Conservation (phyloP, 1,140 invertebrate genomes). For the Drosophila bifasciata region DNA sequence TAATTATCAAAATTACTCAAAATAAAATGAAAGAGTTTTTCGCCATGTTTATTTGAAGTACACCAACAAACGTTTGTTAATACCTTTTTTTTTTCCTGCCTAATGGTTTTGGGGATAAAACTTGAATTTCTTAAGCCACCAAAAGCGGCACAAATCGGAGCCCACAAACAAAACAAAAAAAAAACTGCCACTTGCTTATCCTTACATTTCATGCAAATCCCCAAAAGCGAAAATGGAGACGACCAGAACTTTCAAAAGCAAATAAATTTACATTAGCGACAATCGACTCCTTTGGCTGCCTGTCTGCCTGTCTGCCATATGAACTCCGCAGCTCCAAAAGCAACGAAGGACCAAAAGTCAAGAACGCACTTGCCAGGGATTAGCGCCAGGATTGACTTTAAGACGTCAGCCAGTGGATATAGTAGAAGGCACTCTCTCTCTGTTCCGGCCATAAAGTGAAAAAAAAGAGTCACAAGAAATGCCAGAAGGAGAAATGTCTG, state of each 20-base stretch:
- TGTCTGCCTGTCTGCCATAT: background rate
- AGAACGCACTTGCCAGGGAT: slow-evolving; percentile 69
- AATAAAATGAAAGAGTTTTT: slow-evolving; percentile 2
- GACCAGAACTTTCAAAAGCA: slow-evolving; percentile 39
- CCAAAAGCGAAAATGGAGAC: slow-evolving; percentile 2
- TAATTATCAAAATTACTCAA: background rate
- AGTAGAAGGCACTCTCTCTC: slow-evolving; percentile 37
- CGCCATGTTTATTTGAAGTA: background rate
- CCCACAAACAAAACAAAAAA: slow-evolving; percentile 2
- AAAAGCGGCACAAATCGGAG: slow-evolving; percentile 14
- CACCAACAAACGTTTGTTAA: too few relatives aligned
- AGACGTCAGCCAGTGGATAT: slow-evolving; percentile 61
- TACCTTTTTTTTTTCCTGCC: background rate
- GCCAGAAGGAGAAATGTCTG: slow-evolving; percentile 31
- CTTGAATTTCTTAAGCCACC: slow-evolving; percentile 27
- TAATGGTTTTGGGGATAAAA: slow-evolving; percentile 1
- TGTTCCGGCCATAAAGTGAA: slow-evolving; percentile 57
- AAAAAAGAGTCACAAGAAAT: slow-evolving; percentile 27
- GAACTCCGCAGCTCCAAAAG: slow-evolving; percentile 5
- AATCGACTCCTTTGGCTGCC: slow-evolving; percentile 51
- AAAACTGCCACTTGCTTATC: slow-evolving; percentile 55
- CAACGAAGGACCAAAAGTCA: slow-evolving; percentile 34
- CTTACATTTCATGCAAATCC: slow-evolving; percentile 60
- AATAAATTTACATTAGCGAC: slow-evolving; percentile 68
- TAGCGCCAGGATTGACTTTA: slow-evolving; percentile 77